A percentile compares a stretch with the other conserved stretches of the same genome.
Conservation (phyloP, 1,140 invertebrate genomes). For the Zaprionus africanus region DNA sequence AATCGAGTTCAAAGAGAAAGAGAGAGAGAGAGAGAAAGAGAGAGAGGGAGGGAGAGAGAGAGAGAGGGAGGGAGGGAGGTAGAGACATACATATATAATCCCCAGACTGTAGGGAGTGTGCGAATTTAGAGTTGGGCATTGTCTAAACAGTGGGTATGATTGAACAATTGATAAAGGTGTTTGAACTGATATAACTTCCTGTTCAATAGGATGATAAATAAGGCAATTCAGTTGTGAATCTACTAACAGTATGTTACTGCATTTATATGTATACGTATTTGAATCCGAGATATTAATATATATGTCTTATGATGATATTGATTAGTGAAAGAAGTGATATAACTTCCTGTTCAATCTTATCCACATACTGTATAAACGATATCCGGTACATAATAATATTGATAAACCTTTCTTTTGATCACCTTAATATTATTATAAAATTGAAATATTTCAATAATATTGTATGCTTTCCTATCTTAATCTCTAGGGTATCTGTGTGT, state of each 20-base stretch:
- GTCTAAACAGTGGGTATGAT: not conserved
- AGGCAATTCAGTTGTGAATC: not conserved
- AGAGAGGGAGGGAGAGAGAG: not conserved
- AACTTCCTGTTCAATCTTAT: not conserved
- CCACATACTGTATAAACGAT: too few species aligned
- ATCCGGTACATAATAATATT: not conserved
- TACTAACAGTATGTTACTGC: too few species aligned
- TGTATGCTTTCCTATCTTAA: not conserved
- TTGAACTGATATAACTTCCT: not conserved
- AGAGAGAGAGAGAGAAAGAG: constrained; percentile 5
- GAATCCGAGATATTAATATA: too few species aligned
- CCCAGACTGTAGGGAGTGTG: constrained; percentile 19
- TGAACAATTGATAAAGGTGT: not conserved
- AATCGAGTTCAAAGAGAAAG: not conserved
- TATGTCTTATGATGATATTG: too few species aligned
- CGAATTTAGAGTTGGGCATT: not conserved
- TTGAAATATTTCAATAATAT: not conserved
- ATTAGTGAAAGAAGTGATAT: not conserved
- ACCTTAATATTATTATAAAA: not conserved
- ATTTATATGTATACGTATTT: too few species aligned
- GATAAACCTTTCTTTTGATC: too few species aligned
- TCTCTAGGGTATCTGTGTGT: not conserved
- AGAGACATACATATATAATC: not conserved
- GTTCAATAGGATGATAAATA: not conserved
- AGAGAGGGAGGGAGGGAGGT: too few species aligned